These are phyloP conservation scores for Silurus lanzhouensis DNA, from an alignment of 2,797 vertebrate species.

Conservation along the genomic window DNA sequence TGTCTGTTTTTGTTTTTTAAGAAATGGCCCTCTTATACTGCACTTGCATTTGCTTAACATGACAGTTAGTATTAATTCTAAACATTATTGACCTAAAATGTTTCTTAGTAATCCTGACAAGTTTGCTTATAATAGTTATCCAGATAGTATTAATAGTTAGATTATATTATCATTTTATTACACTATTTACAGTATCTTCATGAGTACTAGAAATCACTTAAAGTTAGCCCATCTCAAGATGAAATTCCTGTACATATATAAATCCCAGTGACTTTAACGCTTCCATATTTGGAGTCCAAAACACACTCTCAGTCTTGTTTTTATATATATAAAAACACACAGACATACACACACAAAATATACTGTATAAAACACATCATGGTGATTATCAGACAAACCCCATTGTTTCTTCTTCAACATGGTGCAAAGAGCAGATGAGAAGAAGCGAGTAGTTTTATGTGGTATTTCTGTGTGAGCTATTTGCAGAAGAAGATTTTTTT, in stretches of 20 bases:
- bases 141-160: neutral
- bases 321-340: no score
- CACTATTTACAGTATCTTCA: neutral
- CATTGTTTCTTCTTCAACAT: neutral
- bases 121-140: neutral
- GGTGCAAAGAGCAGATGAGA: neutral
- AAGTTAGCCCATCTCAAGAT: neutral
- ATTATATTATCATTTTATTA: neutral
- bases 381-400: neutral
- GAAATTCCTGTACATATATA: neutral
- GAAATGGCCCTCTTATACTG: no score
- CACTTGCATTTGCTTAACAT: no score
- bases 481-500: conserved; percentile 7
- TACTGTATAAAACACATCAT: neutral
- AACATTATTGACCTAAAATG: neutral
- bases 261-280: neutral
- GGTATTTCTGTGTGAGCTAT: conserved; percentile 1
- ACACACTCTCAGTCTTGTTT: neutral
- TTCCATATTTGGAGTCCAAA: neutral
- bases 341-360: no score
- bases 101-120: neutral
- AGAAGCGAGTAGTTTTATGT: neutral
- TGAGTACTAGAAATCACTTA: neutral
- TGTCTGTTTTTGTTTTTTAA: no score
- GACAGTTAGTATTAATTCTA: neutral